These are phyloP conservation scores for Phania funesta DNA, from an alignment of 2,888 invertebrate species.

Conservation along the genomic window DNA sequence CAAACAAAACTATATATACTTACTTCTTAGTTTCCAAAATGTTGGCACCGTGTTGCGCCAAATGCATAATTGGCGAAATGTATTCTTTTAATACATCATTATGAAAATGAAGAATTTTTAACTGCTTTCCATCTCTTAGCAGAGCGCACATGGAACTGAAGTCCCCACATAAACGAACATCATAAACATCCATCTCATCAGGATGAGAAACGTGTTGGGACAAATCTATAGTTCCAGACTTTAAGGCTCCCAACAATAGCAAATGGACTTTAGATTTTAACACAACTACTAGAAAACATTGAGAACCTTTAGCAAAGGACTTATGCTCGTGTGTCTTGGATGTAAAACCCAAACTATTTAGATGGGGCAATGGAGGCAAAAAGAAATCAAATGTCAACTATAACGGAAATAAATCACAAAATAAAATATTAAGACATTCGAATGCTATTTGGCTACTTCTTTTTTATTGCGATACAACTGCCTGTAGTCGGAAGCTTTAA, in stretches of 20 bases:
- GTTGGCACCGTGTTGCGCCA: constrained; percentile 88
- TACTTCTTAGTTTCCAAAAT: constrained; percentile 85
- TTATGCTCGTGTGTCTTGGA: constrained; percentile 82
- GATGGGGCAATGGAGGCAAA: constrained; percentile 82
- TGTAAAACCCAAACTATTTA: constrained; percentile 82
- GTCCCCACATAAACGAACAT: constrained; percentile 86
- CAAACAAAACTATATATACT: neutral
- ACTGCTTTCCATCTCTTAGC: constrained; percentile 83
- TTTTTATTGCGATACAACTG: constrained; percentile 71
- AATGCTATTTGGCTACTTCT: constrained; percentile 67
- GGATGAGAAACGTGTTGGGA: constrained; percentile 82
- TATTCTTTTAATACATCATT: constrained; percentile 77
- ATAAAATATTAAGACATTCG: neutral
- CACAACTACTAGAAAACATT: constrained; percentile 90
- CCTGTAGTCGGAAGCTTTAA: constrained; percentile 73
- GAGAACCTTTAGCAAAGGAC: constrained; percentile 83
- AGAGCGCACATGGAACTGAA: constrained; percentile 86
- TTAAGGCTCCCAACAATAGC: constrained; percentile 92
- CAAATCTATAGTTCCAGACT: constrained; percentile 86
- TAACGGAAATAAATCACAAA: neutral
- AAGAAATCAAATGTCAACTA: constrained; percentile 82
- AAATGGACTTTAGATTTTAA: constrained; percentile 86
- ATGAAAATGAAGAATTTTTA: constrained; percentile 82
- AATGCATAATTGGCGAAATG: constrained; percentile 78
- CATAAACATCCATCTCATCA: constrained; percentile 83